Conservation (phyloP, 2,888 invertebrate genomes). For the Eledone cirrhosa region DNA sequence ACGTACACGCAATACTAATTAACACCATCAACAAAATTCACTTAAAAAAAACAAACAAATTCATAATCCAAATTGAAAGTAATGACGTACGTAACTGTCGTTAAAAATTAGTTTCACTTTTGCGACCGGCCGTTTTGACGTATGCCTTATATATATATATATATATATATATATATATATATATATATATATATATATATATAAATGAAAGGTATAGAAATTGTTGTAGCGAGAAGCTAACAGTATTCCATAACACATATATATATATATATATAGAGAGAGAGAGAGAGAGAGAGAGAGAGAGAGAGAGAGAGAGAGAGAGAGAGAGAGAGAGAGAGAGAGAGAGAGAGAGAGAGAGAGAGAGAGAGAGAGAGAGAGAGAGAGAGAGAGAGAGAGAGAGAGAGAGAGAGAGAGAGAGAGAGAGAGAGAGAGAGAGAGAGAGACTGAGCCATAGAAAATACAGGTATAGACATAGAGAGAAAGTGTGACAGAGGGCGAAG, state of each 20-base stretch:
- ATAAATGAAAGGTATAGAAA: too few species aligned
- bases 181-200: background rate
- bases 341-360: background rate
- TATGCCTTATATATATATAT: background rate
- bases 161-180: slow-evolving; percentile 6
- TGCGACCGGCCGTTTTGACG: too few species aligned
- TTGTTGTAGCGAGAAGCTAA: too few species aligned
- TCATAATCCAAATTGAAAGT: too few species aligned
- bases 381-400: slow-evolving; percentile 24
- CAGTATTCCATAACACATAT: too few species aligned
- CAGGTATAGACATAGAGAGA: background rate
- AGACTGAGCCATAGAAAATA: background rate
- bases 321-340: background rate
- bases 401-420: background rate
- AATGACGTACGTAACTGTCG: too few species aligned
- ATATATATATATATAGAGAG: background rate
- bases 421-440: background rate
- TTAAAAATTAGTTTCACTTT: too few species aligned
- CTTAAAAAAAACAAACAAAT: too few species aligned
- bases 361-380: slow-evolving; percentile 5
- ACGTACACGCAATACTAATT: too few species aligned
- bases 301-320: background rate
- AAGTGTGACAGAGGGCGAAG: background rate
- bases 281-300: background rate
- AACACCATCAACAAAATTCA: too few species aligned